Base-by-base conservation (phyloP, 2,113 vertebrate genomes). In the Candoia aspera region DNA sequence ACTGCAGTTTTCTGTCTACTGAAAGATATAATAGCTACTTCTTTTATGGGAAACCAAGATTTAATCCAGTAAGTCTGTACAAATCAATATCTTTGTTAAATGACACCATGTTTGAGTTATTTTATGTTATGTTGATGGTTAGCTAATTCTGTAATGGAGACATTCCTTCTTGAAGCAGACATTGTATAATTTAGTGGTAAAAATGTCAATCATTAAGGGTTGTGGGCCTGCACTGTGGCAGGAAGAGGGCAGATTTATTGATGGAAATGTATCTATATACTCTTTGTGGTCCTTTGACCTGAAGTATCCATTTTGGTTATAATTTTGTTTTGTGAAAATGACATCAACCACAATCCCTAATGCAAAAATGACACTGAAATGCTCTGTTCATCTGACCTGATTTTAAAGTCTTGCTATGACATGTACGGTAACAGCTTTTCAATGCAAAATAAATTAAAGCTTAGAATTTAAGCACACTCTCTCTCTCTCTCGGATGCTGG, bases 241-340 rank as follows among this genome's bases (percentile, higher is more conserved):
- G 91, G 96, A 97, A 97, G 97, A 97, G 98, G 97, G 97, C 97
- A 98, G 97, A 99, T 99, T 99, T 99, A 99, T 98, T 97, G 98
- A 98, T 96, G 98, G 98, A 98, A 98, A 98, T 97, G 97, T 98
- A 98, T 98, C 98, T 98, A 97, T 99, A 98, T 98, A 98, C 98
- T 98, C 97, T 96, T 97, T 96, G 95, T 96, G 95, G 97, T 97
- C 97, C 96, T 98, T 96, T 98, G 98, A 98, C 98, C 98, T 95
- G 95, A 97, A 98, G 98, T 98, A 98, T 98, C 98, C 98, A 98
- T 98, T 97, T 97, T 96, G 97, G 97, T 98, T 98, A 98, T 98
- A 98, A 98, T 99, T 99, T 97, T 98, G 97, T 98, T 98, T 98
- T 98, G 98, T 98, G 98, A 98, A 99, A 98, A 98, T 98, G 98